Conservation (phyloP, 2,113 vertebrate species). For the Balaenoptera acutorostrata region DNA sequence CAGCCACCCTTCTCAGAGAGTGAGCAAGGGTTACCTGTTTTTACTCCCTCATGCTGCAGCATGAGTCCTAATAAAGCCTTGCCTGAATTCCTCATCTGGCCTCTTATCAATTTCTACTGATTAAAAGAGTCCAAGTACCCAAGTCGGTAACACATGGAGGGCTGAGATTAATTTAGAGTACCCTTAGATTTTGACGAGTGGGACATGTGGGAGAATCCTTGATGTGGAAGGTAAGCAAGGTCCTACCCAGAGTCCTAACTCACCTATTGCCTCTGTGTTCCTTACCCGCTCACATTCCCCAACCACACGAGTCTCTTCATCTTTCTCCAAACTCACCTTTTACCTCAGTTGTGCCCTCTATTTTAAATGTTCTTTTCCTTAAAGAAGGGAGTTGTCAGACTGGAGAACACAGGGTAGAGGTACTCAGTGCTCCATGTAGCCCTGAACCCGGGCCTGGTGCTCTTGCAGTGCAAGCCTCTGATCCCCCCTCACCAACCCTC, state of each 20-base stretch:
- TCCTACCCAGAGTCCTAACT: background rate
- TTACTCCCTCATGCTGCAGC: background rate
- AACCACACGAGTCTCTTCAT: background rate
- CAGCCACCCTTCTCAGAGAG: background rate
- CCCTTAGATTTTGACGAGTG: background rate
- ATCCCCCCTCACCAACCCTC: no score
- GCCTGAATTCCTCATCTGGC: background rate
- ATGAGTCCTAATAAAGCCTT: background rate
- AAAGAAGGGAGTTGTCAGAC: background rate
- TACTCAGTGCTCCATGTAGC: no score
- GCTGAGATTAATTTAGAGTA: background rate
- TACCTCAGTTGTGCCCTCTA: background rate
- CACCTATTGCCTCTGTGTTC: background rate
- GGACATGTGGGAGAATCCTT: background rate
- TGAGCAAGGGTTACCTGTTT: background rate
- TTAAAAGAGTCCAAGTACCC: background rate
- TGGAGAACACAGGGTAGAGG: background rate
- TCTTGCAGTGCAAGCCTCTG: background rate
- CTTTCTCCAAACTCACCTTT: background rate
- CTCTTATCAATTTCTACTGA: background rate
- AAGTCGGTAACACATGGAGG: background rate
- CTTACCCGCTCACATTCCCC: background rate
- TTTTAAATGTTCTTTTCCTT: background rate
- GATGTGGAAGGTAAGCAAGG: background rate
- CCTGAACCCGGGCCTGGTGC: background rate